These are phyloP conservation scores for Elmis aenea DNA, from an alignment of 2,888 invertebrate species.

Conservation along the genomic window DNA sequence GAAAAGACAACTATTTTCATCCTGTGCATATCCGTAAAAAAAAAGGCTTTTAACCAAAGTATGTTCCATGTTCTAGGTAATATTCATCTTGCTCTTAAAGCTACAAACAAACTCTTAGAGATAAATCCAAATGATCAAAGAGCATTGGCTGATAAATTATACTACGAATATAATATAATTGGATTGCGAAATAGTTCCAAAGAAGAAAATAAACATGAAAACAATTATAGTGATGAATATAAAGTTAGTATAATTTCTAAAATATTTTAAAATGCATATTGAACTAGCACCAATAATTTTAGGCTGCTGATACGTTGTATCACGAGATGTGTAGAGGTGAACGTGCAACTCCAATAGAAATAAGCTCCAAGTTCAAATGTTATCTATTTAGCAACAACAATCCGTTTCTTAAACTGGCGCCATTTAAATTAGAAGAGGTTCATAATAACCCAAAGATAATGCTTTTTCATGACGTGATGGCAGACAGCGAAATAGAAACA, in stretches of 20 bases:
- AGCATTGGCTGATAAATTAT: slow-evolving; percentile 84
- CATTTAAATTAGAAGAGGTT: slow-evolving; percentile 75
- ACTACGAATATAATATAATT: slow-evolving; percentile 83
- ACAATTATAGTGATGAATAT: slow-evolving; percentile 37
- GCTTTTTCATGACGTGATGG: slow-evolving; percentile 84
- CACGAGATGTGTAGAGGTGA: slow-evolving; percentile 80
- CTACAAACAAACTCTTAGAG: slow-evolving; percentile 83
- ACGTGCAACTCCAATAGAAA: slow-evolving; percentile 49
- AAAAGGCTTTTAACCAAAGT: no score
- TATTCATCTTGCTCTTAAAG: slow-evolving; percentile 72
- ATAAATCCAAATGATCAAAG: slow-evolving; percentile 78
- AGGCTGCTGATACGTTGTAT: slow-evolving; percentile 47
- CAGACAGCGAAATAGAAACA: slow-evolving; percentile 78
- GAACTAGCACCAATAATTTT: slow-evolving; percentile 2
- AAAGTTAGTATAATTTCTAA: neutral
- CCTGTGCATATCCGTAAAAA: no score
- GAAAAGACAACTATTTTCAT: no score
- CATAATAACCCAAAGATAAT: slow-evolving; percentile 74
- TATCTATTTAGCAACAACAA: slow-evolving; percentile 65
- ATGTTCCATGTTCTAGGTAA: slow-evolving; percentile 60
- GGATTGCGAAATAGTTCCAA: slow-evolving; percentile 47
- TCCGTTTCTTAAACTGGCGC: slow-evolving; percentile 71
- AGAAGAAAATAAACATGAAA: slow-evolving; percentile 62
- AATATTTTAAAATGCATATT: slow-evolving; percentile 1
- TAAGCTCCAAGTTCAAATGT: slow-evolving; percentile 59